Percentiles rank a stretch among this genome's conserved stretches.
Conservation (phyloP, 2,888 invertebrate species). For the Lepeophtheirus nordmannii region DNA sequence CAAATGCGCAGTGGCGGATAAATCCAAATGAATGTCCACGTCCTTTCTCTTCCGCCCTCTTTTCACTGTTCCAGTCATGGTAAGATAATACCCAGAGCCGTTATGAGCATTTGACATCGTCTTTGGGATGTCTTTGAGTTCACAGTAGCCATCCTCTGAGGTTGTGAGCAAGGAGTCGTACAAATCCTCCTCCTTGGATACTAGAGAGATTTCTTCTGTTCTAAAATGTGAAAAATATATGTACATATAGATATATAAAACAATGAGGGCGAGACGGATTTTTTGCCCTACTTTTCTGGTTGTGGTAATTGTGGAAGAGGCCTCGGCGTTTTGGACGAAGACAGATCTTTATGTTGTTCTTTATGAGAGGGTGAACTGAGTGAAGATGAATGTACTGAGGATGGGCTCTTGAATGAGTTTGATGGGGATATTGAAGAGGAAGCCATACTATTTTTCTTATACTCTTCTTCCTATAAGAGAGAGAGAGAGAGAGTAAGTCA, state of each 20-base stretch:
- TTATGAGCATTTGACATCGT: neutral
- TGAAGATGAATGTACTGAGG: neutral
- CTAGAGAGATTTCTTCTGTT: neutral
- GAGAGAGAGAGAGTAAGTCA: neutral
- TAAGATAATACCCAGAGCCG: constrained; percentile 13
- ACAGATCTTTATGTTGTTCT: neutral
- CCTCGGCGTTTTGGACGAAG: neutral
- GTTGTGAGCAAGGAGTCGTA: constrained; percentile 4
- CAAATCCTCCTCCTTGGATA: constrained; percentile 10
- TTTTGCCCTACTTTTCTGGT: neutral
- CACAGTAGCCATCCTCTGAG: constrained; percentile 6
- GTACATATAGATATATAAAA: neutral
- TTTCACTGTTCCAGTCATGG: constrained; percentile 17
- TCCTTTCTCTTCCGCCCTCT: constrained; percentile 4
- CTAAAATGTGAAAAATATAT: too few species aligned
- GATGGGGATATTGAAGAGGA: too few species aligned
- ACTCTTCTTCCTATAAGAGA: neutral
- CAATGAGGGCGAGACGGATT: neutral
- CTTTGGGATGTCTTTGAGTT: constrained; percentile 7
- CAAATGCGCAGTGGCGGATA: constrained; percentile 11
- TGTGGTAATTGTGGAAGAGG: constrained; percentile 2
- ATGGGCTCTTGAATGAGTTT: neutral
- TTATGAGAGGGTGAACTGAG: neutral
- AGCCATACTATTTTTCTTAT: too few species aligned
- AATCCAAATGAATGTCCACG: constrained; percentile 10